Conservation (phyloP, 2,888 invertebrate species). For the Pseudoips prasinana region DNA sequence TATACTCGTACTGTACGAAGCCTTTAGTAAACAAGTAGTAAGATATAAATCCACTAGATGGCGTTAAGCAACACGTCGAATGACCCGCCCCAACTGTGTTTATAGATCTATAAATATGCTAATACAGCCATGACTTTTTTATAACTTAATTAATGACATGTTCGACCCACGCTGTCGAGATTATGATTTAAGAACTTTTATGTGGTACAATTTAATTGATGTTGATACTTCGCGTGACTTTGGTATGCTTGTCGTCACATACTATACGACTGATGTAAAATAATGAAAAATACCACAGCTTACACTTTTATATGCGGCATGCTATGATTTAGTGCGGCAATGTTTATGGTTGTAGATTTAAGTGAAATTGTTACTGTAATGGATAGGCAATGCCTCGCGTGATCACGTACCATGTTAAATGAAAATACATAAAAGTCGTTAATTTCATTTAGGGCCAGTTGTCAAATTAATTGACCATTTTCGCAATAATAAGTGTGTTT, state of each 20-base stretch:
- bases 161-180: slow-evolving; percentile 54
- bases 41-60: slow-evolving; percentile 18
- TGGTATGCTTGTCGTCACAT: slow-evolving; percentile 47
- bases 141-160: slow-evolving; percentile 80
- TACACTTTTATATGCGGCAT: slow-evolving; percentile 45
- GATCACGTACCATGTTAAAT: slow-evolving; percentile 4
- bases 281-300: slow-evolving; percentile 69
- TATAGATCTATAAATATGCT: slow-evolving; percentile 74
- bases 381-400: slow-evolving; percentile 17
- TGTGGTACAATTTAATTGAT: slow-evolving; percentile 74
- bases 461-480: too few relatives aligned
- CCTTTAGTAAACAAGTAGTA: too few relatives aligned
- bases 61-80: slow-evolving; percentile 13
- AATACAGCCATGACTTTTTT: slow-evolving; percentile 77
- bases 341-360: slow-evolving; percentile 46
- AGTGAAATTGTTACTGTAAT: slow-evolving; percentile 40
- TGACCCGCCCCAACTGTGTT: slow-evolving; percentile 37
- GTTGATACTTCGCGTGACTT: slow-evolving; percentile 64
- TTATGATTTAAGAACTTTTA: slow-evolving; percentile 75
- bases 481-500: too few relatives aligned
- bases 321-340: slow-evolving; percentile 64
- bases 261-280: slow-evolving; percentile 68
- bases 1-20: too few relatives aligned
- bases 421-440: too few relatives aligned
- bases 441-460: too few relatives aligned